These are phyloP conservation scores for Tethya wilhelma DNA, from an alignment of 37 sponge, comb jelly and placozoan species.

Conservation along the genomic window DNA sequence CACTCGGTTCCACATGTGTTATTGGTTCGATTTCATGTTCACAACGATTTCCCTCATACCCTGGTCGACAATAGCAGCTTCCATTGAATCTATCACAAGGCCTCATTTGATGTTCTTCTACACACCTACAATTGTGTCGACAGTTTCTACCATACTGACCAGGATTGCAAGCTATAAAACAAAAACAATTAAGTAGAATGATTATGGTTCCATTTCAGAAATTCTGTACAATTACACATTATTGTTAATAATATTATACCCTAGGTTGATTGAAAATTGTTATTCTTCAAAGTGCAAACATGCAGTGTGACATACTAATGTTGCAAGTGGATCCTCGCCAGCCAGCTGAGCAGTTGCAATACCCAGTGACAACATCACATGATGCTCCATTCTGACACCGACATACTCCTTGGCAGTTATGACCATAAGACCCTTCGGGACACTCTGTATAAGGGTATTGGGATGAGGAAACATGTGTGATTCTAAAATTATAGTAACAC, in stretches of 20 bases:
- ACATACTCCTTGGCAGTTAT: conserved; percentile 56
- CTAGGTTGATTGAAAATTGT: too few relatives aligned
- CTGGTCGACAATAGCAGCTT: conserved; percentile 40
- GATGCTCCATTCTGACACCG: conserved; percentile 52
- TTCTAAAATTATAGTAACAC: not conserved
- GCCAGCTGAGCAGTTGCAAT: conserved; percentile 63
- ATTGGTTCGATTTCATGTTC: too few relatives aligned
- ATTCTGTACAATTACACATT: too few relatives aligned
- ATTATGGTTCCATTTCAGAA: too few relatives aligned
- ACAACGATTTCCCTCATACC: conserved; percentile 39
- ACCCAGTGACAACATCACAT: conserved; percentile 66
- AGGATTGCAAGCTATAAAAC: conserved; percentile 5
- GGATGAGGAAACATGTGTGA: too few relatives aligned
- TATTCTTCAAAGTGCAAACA: too few relatives aligned
- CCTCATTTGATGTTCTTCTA: not conserved
- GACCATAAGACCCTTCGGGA: conserved; percentile 60
- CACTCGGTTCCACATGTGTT: too few relatives aligned
- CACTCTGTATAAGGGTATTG: conserved; percentile 19
- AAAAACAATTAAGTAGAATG: too few relatives aligned
- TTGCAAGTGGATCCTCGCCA: conserved; percentile 58
- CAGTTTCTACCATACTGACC: conserved; percentile 37
- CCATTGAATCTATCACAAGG: conserved; percentile 43
- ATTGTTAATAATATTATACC: too few relatives aligned
- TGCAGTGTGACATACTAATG: conserved; percentile 39
- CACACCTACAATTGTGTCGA: conserved; percentile 34